These are phyloP conservation scores for Protosalanx chinensis DNA, from an alignment of 2,797 vertebrate species.

Conservation along the genomic window DNA sequence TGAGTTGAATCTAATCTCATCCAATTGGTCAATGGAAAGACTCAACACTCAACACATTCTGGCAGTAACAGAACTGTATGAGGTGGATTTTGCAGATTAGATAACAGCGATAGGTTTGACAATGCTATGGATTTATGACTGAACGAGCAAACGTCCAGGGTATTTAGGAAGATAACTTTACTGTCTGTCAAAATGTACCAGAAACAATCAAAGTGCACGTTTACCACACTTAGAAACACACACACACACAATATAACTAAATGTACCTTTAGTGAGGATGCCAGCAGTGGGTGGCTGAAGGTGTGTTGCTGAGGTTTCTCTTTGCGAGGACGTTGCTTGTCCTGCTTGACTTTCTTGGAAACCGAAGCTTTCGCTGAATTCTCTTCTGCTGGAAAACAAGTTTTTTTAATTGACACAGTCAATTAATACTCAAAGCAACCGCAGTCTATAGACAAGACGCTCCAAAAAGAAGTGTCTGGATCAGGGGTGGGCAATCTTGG, in stretches of 20 bases:
- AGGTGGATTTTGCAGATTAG: not conserved
- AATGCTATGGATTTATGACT: no score
- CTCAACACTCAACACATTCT: not conserved
- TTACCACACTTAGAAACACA: no score
- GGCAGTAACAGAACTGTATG: not conserved
- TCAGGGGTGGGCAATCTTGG: no score
- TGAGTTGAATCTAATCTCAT: no score
- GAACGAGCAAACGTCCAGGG: no score
- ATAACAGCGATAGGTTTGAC: not conserved
- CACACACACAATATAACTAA: not conserved
- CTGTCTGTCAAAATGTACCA: no score
- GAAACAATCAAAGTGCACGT: not conserved
- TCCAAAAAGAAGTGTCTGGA: not conserved
- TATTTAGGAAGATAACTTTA: no score
- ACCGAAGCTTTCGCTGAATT: constrained; percentile 57
- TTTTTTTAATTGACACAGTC: not conserved
- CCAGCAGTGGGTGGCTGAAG: constrained; percentile 83
- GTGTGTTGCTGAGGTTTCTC: constrained; percentile 80
- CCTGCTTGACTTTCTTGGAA: constrained; percentile 77
- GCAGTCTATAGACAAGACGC: not conserved
- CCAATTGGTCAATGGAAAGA: not conserved
- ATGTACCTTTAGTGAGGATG: constrained; percentile 83
- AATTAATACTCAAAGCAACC: no score
- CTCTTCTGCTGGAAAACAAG: constrained; percentile 57
- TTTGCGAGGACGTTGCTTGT: constrained; percentile 75